A percentile compares a stretch with the other conserved stretches of the same genome.
These are phyloP conservation scores for Trissolcus japonicus DNA, from an alignment of 2,888 invertebrate genomes.

Conservation along the genomic window DNA sequence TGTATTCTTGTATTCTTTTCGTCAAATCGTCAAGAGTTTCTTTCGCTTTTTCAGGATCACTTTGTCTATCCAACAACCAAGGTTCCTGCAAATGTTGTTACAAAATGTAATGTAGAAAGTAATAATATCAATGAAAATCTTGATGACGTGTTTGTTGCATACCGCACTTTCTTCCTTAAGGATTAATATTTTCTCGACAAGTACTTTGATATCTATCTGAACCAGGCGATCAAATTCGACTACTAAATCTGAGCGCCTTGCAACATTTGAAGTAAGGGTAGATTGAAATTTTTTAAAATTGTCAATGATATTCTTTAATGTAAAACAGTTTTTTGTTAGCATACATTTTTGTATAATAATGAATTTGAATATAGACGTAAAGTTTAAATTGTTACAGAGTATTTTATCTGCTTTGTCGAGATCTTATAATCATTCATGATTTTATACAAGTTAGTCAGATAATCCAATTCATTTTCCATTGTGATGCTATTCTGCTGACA, in stretches of 20 bases:
- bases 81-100: slow-evolving; percentile 79
- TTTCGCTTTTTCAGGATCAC: slow-evolving; percentile 82
- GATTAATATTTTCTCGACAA: slow-evolving; percentile 84
- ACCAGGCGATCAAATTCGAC: slow-evolving; percentile 84
- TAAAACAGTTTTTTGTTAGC: slow-evolving; percentile 1
- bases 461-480: slow-evolving; percentile 86
- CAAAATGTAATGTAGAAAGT: background rate
- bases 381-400: background rate
- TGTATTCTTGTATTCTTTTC: slow-evolving; percentile 81
- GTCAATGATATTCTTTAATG: slow-evolving; percentile 79
- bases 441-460: slow-evolving; percentile 89
- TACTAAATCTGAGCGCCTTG: slow-evolving; percentile 84
- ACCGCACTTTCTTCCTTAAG: slow-evolving; percentile 86
- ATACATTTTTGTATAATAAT: too few relatives aligned
- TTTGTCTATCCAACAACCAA: slow-evolving; percentile 84
- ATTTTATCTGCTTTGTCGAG: slow-evolving; percentile 54
- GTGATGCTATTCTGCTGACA: slow-evolving; percentile 82
- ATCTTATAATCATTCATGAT: slow-evolving; percentile 89
- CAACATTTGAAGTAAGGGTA: slow-evolving; percentile 82
- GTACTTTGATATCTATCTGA: slow-evolving; percentile 85
- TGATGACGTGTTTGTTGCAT: slow-evolving; percentile 59
- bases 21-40: slow-evolving; percentile 81
- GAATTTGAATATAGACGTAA: background rate
- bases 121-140: too few relatives aligned
- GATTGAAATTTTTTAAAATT: slow-evolving; percentile 82